phyloP scores from a whole-genome alignment of 2,888 invertebrate genomes.

The Sisyra terminalis region DNA sequence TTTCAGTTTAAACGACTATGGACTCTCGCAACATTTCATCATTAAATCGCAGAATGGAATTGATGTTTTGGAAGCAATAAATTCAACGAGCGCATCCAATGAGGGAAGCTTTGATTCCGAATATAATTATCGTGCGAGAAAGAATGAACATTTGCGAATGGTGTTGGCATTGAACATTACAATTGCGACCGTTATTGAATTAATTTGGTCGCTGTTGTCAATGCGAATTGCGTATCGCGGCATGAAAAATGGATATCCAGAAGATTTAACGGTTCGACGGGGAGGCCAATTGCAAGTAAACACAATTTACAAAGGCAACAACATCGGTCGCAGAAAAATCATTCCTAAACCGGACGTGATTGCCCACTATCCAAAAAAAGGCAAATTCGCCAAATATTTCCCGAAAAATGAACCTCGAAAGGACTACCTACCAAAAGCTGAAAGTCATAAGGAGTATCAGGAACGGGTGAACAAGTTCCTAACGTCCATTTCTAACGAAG shows the following conservation, averaged over 20 bases:
- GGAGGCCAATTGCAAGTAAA: slow-evolving; percentile 33
- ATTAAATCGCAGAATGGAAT: slow-evolving; percentile 1
- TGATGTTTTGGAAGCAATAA: background rate
- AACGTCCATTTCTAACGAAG: slow-evolving; percentile 11
- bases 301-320: slow-evolving; percentile 37
- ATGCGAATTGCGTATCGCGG: slow-evolving; percentile 41
- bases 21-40: slow-evolving; percentile 1
- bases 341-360: slow-evolving; percentile 35
- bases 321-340: slow-evolving; percentile 28
- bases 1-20: slow-evolving; percentile 1
- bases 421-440: slow-evolving; percentile 21
- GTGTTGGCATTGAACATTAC: slow-evolving; percentile 40
- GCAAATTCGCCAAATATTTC: slow-evolving; percentile 35
- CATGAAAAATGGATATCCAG: slow-evolving; percentile 40
- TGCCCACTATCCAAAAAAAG: slow-evolving; percentile 33
- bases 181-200: slow-evolving; percentile 37
- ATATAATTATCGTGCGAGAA: background rate
- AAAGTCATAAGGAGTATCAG: slow-evolving; percentile 28
- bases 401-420: slow-evolving; percentile 19
- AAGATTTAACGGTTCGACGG: slow-evolving; percentile 28
- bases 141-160: slow-evolving; percentile 17
- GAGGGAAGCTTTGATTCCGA: background rate
- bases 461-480: slow-evolving; percentile 28
- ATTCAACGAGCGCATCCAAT: background rate
- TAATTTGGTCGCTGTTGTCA: slow-evolving; percentile 42